Base-by-base conservation (phyloP, 1,140 invertebrate genomes). In the Drosophila simulans region DNA sequence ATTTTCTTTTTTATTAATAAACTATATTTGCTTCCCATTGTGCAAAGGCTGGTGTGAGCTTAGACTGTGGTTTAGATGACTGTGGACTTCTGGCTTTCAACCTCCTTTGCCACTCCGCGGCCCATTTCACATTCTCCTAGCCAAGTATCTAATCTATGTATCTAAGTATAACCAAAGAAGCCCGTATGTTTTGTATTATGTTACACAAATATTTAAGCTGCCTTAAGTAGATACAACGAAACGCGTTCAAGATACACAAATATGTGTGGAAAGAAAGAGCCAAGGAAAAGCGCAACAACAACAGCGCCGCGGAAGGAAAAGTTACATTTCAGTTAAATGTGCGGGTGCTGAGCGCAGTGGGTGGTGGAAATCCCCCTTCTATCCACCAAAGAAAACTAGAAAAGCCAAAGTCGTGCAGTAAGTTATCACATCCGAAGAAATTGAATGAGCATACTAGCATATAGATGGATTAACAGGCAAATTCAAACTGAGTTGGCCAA, bases 201-300 rank as follows among this genome's bases (percentile, higher is more conserved):
- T 88, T 88, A 88, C 83, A 88, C 83, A 89, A 88, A 88, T 88
- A 88, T 88, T 86, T 86, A 86, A 86, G 83, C 83, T 86, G 83
- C 58, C 83, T 89, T 83, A 88, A 89, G 80, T 89, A 89, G 84
- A 89, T 88, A 88, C 83, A 88, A 81, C 79, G 75, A 88, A 88
- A 88, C 83, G 84, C 84, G 83, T 88, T 88, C 73, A 88, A 88
- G 83, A 88, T 88, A 86, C 86, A 86, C 83, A 88, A 86, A 82
- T 86, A 81, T 31, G 31, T 31, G 31, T 45, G 58, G 58, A 65
- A 58, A 65, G 45, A 65, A 74, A 56, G 52, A 62, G 17, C 66
- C 39, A 64, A 68, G 49, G 46, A 78, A 83, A 77, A 68, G 83
- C 63, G 40, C 45, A 72, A 52, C 42, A 62, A 37, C 53, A 64